Evolutionary conservation across 2,888 invertebrate genomes (phyloP).

Genomic region (Alloscopus bannaensis): DNA sequence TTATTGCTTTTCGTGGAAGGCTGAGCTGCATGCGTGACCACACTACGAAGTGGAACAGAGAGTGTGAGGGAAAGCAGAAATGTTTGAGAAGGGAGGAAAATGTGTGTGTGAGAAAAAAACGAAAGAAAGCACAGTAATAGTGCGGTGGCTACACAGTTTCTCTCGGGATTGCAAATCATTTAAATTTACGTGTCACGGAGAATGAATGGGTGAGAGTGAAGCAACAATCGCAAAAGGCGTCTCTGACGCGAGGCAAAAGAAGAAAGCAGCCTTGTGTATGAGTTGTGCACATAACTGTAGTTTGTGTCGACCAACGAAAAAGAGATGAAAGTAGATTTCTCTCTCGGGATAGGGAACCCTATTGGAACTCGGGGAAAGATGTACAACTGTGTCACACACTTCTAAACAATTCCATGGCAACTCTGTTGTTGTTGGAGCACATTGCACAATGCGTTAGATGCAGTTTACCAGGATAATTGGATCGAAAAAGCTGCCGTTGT

Average conservation of each 20-base stretch:
- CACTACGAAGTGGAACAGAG: constrained; percentile 37
- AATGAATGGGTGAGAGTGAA: constrained; percentile 19
- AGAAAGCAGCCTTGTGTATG: constrained; percentile 32
- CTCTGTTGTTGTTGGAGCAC: no score
- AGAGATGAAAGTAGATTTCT: constrained; percentile 17
- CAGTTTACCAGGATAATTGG: no score
- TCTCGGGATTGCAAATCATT: constrained; percentile 53
- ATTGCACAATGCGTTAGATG: no score
- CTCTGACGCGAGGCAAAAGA: no score
- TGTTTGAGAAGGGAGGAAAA: neutral
- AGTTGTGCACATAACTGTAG: neutral
- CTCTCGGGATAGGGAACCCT: constrained; percentile 20
- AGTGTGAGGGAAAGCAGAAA: neutral
- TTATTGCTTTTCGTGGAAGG: constrained; percentile 43
- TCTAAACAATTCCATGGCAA: no score
- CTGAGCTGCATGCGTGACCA: constrained; percentile 42
- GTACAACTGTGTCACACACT: no score
- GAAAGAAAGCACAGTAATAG: constrained; percentile 4
- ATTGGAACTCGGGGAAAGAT: no score
- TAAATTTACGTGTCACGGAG: constrained; percentile 47
- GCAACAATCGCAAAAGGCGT: constrained; percentile 15
- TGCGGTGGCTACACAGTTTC: neutral
- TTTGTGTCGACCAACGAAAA: neutral
- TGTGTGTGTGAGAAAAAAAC: neutral
- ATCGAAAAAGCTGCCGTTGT: no score